A percentile compares a stretch with the other conserved stretches of the same genome.
Conservation (phyloP, 2,797 vertebrate genomes). For the Odontamblyopus lacepedii region DNA sequence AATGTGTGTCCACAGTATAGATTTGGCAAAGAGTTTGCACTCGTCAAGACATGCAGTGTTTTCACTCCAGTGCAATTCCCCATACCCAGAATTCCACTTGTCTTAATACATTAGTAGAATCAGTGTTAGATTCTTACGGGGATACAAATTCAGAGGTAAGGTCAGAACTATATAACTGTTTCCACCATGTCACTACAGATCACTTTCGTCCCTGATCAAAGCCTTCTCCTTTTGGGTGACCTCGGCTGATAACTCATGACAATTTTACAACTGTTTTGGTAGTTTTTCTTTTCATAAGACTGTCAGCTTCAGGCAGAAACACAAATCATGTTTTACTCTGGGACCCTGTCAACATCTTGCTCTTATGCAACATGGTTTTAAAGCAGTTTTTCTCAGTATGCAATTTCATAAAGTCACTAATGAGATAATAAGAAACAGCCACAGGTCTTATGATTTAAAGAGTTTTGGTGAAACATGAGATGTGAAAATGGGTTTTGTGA, state of each 20-base stretch:
- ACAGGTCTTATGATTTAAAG: not conserved
- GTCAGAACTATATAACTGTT: no score
- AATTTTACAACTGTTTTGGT: conserved; percentile 41
- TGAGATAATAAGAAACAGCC: not conserved
- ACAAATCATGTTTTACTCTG: conserved; percentile 30
- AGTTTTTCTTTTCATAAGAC: conserved; percentile 19
- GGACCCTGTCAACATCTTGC: conserved; percentile 19
- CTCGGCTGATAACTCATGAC: conserved; percentile 30
- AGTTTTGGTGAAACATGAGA: not conserved
- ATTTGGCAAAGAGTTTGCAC: not conserved
- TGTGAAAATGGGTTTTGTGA: not conserved
- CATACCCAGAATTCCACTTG: no score
- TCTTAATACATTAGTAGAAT: no score
- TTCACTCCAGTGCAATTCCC: no score
- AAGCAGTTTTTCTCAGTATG: not conserved
- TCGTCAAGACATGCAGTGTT: no score
- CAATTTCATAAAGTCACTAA: not conserved
- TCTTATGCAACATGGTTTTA: conserved; percentile 20
- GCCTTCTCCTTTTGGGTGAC: conserved; percentile 15
- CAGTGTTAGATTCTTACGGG: no score
- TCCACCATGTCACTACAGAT: conserved; percentile 17
- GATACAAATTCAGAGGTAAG: no score
- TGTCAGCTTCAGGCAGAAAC: conserved; percentile 26
- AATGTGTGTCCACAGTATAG: not conserved
- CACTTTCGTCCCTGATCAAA: conserved; percentile 17